These are phyloP conservation scores for Druon quercuslanigerum DNA, from an alignment of 1,140 invertebrate genomes.

Conservation along the genomic window DNA sequence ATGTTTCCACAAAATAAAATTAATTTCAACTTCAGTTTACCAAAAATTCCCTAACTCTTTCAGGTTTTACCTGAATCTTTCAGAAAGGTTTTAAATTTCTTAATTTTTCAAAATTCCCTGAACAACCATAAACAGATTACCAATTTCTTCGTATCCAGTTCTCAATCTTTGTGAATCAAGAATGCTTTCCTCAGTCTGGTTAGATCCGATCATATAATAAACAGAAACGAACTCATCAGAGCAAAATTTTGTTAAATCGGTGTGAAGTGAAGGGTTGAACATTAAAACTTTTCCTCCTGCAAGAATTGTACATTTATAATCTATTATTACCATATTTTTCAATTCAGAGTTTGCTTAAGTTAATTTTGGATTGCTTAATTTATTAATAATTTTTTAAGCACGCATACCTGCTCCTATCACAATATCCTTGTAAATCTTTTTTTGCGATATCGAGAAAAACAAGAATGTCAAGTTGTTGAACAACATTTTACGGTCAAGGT, in stretches of 20 bases:
- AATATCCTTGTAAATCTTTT: slow-evolving; percentile 30
- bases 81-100: too few relatives aligned
- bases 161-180: background rate
- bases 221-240: background rate
- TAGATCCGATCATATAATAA: slow-evolving; percentile 12
- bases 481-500: slow-evolving; percentile 30
- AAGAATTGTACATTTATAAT: background rate
- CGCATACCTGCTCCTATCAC: slow-evolving; percentile 34
- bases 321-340: background rate
- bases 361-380: background rate
- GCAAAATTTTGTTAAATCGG: slow-evolving; percentile 30
- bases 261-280: background rate
- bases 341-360: too few relatives aligned
- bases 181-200: slow-evolving; percentile 20
- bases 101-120: too few relatives aligned
- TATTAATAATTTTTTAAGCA: background rate
- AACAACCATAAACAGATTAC: background rate
- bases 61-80: too few relatives aligned
- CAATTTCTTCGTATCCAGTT: slow-evolving; percentile 31
- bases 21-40: too few relatives aligned
- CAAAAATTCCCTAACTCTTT: too few relatives aligned
- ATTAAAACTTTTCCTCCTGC: background rate
- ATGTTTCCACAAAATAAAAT: too few relatives aligned
- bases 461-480: slow-evolving; percentile 38
- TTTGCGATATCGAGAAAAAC: slow-evolving; percentile 12